A percentile compares a stretch with the other conserved stretches of the same genome.
phyloP scores from a whole-genome alignment of 2,797 vertebrate genomes.

The Hydrophis major region DNA sequence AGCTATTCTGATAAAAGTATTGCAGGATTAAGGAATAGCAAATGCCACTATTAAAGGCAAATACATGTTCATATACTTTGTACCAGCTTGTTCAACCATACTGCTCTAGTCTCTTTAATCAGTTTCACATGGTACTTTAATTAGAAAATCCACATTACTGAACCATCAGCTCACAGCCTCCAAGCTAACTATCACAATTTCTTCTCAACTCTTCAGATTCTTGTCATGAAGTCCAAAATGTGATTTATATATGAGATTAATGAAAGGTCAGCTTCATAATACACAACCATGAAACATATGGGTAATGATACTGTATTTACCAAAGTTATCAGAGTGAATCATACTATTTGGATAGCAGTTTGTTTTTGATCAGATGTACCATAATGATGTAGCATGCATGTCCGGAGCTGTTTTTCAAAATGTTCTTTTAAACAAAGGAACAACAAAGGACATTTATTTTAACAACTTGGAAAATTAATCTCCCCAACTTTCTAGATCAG shows the following conservation, averaged over 20 bases:
- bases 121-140: background rate
- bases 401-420: background rate
- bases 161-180: background rate
- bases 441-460: background rate
- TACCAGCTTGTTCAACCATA: background rate
- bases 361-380: background rate
- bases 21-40: background rate
- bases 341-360: background rate
- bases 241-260: background rate
- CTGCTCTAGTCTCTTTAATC: background rate
- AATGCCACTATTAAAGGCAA: background rate
- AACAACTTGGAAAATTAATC: background rate
- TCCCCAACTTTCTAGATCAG: background rate
- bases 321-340: background rate
- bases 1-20: background rate
- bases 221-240: background rate
- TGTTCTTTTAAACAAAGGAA: background rate
- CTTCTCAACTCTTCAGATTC: background rate
- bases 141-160: slow-evolving; percentile 6
- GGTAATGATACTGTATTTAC: background rate
- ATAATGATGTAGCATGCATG: background rate
- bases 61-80: background rate
- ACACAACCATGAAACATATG: background rate
- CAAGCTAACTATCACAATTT: background rate
- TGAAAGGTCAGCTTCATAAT: background rate